These are phyloP conservation scores for Chesias legatella DNA, from an alignment of 2,888 invertebrate genomes.

Conservation along the genomic window DNA sequence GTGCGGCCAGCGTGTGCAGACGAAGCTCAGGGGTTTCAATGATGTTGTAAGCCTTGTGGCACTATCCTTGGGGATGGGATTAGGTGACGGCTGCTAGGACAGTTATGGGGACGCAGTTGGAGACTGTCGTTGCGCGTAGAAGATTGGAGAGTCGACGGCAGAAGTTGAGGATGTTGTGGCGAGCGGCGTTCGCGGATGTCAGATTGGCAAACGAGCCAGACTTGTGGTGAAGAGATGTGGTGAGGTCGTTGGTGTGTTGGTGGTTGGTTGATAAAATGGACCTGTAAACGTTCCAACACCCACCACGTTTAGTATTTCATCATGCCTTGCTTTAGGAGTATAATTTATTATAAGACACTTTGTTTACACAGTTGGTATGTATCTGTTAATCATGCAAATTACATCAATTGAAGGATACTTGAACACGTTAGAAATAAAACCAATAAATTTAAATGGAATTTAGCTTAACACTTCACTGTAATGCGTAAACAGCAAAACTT, in stretches of 20 bases:
- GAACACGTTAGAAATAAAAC: too few species aligned
- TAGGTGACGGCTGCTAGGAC: conserved; percentile 71
- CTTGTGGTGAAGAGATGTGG: conserved; percentile 79
- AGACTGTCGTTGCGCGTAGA: conserved; percentile 68
- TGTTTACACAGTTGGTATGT: conserved; percentile 22
- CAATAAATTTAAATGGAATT: too few species aligned
- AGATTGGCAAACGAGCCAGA: conserved; percentile 72
- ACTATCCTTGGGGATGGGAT: conserved; percentile 37
- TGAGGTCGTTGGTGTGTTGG: conserved; percentile 79
- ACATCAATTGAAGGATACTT: too few species aligned
- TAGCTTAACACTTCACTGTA: too few species aligned
- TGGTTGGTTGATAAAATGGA: conserved; percentile 80
- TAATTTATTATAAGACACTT: conserved; percentile 11
- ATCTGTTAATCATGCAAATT: conserved; percentile 9
- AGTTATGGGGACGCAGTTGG: conserved; percentile 60
- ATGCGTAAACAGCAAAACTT: conserved; percentile 7
- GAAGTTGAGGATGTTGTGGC: conserved; percentile 64
- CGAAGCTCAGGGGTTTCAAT: conserved; percentile 64
- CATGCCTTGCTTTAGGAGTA: conserved; percentile 28
- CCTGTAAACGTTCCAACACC: conserved; percentile 82
- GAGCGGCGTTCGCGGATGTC: conserved; percentile 72
- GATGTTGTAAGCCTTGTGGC: conserved; percentile 32
- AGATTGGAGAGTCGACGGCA: conserved; percentile 69
- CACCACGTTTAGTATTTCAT: conserved; percentile 75
- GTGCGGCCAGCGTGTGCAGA: conserved; percentile 30